A percentile compares a stretch with the other conserved stretches of the same genome.
Conservation (phyloP, 2,797 vertebrate genomes). For the Anguilla megastoma region DNA sequence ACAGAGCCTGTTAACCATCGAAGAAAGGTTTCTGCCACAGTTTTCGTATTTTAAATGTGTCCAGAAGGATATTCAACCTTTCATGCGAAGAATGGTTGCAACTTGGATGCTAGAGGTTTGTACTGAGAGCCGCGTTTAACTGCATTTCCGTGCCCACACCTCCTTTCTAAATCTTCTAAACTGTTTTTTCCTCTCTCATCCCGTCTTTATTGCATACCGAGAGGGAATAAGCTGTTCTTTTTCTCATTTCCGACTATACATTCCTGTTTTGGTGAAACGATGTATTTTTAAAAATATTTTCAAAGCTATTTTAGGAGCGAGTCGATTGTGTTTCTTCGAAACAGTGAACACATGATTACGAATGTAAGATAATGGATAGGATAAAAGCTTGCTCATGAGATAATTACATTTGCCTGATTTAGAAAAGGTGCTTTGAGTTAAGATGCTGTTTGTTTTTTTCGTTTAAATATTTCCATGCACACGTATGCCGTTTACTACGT, state of each 20-base stretch:
- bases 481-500: constrained; percentile 85
- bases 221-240: constrained; percentile 28
- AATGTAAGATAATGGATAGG: constrained; percentile 13
- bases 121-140: constrained; percentile 55
- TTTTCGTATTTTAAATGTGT: constrained; percentile 90
- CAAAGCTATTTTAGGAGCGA: constrained; percentile 54
- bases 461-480: constrained; percentile 80
- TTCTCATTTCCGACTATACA: constrained; percentile 45
- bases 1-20: constrained; percentile 86
- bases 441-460: constrained; percentile 64
- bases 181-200: constrained; percentile 38
- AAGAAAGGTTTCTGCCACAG: constrained; percentile 88
- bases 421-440: constrained; percentile 46
- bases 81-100: constrained; percentile 92
- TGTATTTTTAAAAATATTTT: constrained; percentile 51
- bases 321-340: constrained; percentile 44
- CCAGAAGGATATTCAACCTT: constrained; percentile 91
- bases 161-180: constrained; percentile 51
- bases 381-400: neutral
- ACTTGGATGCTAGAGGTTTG: constrained; percentile 98
- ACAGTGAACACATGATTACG: constrained; percentile 39
- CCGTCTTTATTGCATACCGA: constrained; percentile 39
- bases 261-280: constrained; percentile 45
- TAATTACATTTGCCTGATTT: constrained; percentile 29
- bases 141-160: constrained; percentile 61